A percentile compares a stretch with the other conserved stretches of the same genome.
These are phyloP conservation scores for Alfaro cultratus DNA, from an alignment of 2,797 vertebrate species.

Conservation along the genomic window DNA sequence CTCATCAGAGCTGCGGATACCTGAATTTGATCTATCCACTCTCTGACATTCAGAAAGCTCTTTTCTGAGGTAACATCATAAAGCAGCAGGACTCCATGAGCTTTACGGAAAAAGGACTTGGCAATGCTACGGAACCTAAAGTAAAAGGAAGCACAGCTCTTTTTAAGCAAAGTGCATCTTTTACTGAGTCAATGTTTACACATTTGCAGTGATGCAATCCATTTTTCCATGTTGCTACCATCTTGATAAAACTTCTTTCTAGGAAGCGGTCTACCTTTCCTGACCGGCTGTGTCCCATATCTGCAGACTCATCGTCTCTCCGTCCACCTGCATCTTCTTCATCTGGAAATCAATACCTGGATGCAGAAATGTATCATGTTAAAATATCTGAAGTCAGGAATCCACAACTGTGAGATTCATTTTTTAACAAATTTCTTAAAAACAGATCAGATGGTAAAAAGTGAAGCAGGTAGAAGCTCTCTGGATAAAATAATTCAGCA, in stretches of 20 bases:
- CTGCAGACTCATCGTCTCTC: conserved; percentile 79
- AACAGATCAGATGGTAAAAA: neutral
- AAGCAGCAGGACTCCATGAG: conserved; percentile 80
- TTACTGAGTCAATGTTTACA: neutral
- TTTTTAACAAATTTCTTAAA: neutral
- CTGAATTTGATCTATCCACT: conserved; percentile 84
- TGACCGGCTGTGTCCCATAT: conserved; percentile 86
- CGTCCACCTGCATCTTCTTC: conserved; percentile 84
- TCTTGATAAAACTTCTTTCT: neutral
- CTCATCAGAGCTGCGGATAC: conserved; percentile 43
- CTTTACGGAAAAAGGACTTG: conserved; percentile 83
- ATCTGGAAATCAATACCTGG: conserved; percentile 85
- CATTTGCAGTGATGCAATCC: neutral
- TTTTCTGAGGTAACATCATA: conserved; percentile 81
- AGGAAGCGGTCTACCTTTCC: conserved; percentile 71
- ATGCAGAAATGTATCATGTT: conserved; percentile 14
- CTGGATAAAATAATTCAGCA: neutral
- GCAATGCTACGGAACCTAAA: conserved; percentile 81
- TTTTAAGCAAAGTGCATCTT: neutral
- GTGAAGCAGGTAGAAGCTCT: neutral
- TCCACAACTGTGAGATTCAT: neutral
- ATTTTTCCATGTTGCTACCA: conserved; percentile 3
- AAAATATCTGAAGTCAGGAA: conserved; percentile 6
- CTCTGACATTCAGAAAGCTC: conserved; percentile 81
- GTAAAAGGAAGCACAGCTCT: neutral